These are phyloP conservation scores for Aphaenogaster ashmeadi DNA, from an alignment of 1,140 invertebrate species.

Conservation along the genomic window DNA sequence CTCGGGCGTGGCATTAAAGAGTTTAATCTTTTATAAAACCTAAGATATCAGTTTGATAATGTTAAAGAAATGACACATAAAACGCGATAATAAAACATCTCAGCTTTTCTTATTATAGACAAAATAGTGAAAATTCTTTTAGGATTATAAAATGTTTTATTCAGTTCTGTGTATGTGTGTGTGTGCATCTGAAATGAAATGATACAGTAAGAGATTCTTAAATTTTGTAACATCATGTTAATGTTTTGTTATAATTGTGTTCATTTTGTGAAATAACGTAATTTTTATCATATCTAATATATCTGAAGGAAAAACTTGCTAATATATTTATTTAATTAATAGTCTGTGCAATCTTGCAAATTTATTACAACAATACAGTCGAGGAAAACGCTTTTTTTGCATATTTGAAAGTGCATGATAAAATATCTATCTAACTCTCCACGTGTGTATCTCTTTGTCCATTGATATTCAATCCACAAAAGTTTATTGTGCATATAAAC, in stretches of 20 bases:
- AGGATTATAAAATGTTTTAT: neutral
- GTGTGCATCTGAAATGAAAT: neutral
- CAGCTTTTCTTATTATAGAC: neutral
- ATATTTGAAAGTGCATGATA: neutral
- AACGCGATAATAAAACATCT: neutral
- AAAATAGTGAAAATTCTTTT: neutral
- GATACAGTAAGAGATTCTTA: neutral
- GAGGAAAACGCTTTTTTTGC: neutral
- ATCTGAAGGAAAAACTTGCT: too few species aligned
- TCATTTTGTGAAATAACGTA: too few species aligned
- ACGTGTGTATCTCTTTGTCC: neutral
- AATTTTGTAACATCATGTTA: neutral
- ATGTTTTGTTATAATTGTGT: too few species aligned
- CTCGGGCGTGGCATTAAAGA: conserved; percentile 4
- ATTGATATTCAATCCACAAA: neutral
- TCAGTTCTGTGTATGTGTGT: too few species aligned
- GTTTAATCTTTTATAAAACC: conserved; percentile 38
- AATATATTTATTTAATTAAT: neutral
- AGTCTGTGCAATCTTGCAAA: neutral
- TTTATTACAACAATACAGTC: neutral
- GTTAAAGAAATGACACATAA: conserved; percentile 23
- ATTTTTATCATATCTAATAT: too few species aligned
- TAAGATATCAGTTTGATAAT: conserved; percentile 12
- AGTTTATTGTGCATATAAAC: neutral
- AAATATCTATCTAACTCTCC: neutral